A percentile compares a stretch with the other conserved stretches of the same genome.
Evolutionary conservation across 2,888 invertebrate genomes (phyloP).

Genomic region (Leptarthrus brevirostris): DNA sequence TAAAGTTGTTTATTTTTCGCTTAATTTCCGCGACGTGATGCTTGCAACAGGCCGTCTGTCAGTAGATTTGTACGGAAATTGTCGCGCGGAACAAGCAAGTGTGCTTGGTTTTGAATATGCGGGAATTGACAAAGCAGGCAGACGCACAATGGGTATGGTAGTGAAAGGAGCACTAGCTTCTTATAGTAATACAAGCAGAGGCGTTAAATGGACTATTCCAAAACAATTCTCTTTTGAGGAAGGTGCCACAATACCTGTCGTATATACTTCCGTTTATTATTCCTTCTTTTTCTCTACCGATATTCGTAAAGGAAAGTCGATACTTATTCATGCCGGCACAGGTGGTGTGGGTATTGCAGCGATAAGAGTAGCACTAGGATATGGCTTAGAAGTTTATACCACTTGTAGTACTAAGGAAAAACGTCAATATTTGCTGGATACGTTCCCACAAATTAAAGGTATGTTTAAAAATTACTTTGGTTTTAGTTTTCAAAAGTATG

Average conservation of each 20-base stretch:
- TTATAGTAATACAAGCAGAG: slow-evolving; percentile 66
- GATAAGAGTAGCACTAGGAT: slow-evolving; percentile 75
- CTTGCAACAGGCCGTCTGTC: slow-evolving; percentile 90
- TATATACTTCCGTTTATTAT: slow-evolving; percentile 76
- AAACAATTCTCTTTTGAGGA: slow-evolving; percentile 79
- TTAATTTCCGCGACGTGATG: slow-evolving; percentile 97
- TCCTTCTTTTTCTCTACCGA: slow-evolving; percentile 65
- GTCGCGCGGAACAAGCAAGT: slow-evolving; percentile 74
- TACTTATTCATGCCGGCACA: slow-evolving; percentile 72
- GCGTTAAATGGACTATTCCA: slow-evolving; percentile 74
- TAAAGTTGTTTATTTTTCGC: slow-evolving; percentile 74
- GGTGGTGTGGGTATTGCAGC: slow-evolving; percentile 84
- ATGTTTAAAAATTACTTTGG: slow-evolving; percentile 40
- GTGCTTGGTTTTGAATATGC: slow-evolving; percentile 78
- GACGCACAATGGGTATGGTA: slow-evolving; percentile 75
- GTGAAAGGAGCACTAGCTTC: slow-evolving; percentile 70
- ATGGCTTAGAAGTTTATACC: slow-evolving; percentile 76
- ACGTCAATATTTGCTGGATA: slow-evolving; percentile 71
- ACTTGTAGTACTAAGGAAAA: slow-evolving; percentile 78
- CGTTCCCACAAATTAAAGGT: slow-evolving; percentile 71
- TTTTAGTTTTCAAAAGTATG: too few relatives aligned
- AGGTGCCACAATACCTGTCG: slow-evolving; percentile 82
- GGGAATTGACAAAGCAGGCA: slow-evolving; percentile 72
- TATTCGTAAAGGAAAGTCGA: slow-evolving; percentile 64
- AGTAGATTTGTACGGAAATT: slow-evolving; percentile 80